A percentile compares a stretch with the other conserved stretches of the same genome.
These are phyloP conservation scores for Caenorhabditis angaria DNA, from an alignment of 2,888 invertebrate genomes.

Conservation along the genomic window DNA sequence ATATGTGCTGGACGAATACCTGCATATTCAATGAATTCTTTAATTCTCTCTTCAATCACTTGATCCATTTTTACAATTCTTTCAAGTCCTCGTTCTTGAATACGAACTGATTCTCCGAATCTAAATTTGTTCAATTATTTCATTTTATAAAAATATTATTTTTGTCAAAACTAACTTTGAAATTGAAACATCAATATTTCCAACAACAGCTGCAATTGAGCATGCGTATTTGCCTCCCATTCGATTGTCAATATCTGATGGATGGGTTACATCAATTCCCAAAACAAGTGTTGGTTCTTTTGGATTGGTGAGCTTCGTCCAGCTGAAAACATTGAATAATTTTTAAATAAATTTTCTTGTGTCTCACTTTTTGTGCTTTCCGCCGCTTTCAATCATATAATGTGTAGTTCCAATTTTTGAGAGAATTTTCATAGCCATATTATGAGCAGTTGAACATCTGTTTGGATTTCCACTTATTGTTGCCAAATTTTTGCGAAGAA, in stretches of 20 bases:
- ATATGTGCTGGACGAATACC: conserved; percentile 65
- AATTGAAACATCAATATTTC: neutral
- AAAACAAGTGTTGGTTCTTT: conserved; percentile 78
- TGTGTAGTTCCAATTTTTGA: conserved; percentile 1
- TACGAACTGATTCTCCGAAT: neutral
- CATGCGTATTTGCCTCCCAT: conserved; percentile 72
- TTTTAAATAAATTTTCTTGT: too few relatives aligned
- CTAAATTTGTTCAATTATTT: neutral
- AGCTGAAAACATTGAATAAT: too few relatives aligned
- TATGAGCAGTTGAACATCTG: neutral
- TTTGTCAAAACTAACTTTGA: neutral
- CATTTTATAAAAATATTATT: too few relatives aligned
- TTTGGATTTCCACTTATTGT: neutral
- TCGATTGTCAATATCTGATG: conserved; percentile 81
- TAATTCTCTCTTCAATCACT: conserved; percentile 64
- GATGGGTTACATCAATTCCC: conserved; percentile 93
- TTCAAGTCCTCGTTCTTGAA: conserved; percentile 78
- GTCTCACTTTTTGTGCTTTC: neutral
- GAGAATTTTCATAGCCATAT: neutral
- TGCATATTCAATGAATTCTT: conserved; percentile 58
- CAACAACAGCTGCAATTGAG: conserved; percentile 77
- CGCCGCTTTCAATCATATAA: neutral
- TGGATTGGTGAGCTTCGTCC: neutral
- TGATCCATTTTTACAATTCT: conserved; percentile 66
- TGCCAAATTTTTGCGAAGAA: neutral